Base-by-base conservation (phyloP, 1,140 invertebrate species). In the Campodea augens region DNA sequence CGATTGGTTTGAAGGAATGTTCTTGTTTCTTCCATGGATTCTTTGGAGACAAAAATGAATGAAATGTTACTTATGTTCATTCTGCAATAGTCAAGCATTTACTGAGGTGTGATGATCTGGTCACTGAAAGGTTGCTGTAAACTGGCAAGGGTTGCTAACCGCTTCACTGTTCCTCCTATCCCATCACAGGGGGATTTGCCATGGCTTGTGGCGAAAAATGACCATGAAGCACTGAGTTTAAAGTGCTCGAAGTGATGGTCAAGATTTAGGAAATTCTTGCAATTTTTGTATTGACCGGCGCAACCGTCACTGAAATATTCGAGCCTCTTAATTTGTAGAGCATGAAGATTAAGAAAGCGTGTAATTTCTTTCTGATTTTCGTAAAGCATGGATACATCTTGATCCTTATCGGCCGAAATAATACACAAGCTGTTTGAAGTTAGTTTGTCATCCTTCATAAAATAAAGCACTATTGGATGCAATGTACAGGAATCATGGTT, bases 181-280 rank as follows among this genome's bases (percentile, higher is more conserved):
- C n/a, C n/a, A n/a, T n/a, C n/a, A n/a, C n/a, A n/a, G n/a, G n/a
- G n/a, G n/a, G n/a, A n/a, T n/a, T n/a, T n/a, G n/a, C n/a, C n/a
- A n/a, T n/a, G n/a, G n/a, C n/a, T n/a, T n/a, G n/a, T n/a, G n/a
- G n/a, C n/a, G n/a, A n/a, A n/a, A n/a, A n/a, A n/a, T n/a, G n/a
- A n/a, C 36, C 36, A 37, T 37, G 36, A 18, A 37, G 10, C 36
- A 4, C 20, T 37, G 15, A 37, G 20, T 37, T 19, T 3, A 37
- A 37, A 37, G 10, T 37, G n/a, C 20, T 37, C 20, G 15, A 18
- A n/a, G 20, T 37, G 36, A 10, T 18, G 3, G 36, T 19, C 15
- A n/a, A 37, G 36, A 37, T 37, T 37, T n/a, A 37, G 36, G 20
- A 37, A 37, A 19, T 37, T 37, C 36, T 37, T 37, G 20, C 36